A percentile compares a stretch with the other conserved stretches of the same genome.
These are phyloP conservation scores for Cetonia aurata DNA, from an alignment of 2,888 invertebrate species.

Conservation along the genomic window DNA sequence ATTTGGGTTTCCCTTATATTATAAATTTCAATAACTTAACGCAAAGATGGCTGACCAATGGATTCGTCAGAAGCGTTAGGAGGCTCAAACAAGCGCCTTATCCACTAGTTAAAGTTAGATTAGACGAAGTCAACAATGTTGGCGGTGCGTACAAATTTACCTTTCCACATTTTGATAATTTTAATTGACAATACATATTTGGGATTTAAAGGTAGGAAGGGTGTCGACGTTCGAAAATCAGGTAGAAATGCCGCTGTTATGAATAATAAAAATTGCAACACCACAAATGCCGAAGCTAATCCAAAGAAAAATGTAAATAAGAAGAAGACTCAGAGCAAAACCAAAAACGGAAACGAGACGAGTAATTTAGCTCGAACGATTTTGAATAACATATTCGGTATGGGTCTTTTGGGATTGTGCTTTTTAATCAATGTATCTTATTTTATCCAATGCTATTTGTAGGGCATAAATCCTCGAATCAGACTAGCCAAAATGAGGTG, in stretches of 20 bases:
- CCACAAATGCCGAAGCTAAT: slow-evolving; percentile 45
- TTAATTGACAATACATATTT: slow-evolving; percentile 1
- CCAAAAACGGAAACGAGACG: slow-evolving; percentile 65
- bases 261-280: slow-evolving; percentile 52
- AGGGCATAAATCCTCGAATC: slow-evolving; percentile 66
- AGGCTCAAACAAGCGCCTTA: slow-evolving; percentile 86
- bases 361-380: slow-evolving; percentile 82
- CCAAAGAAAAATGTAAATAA: slow-evolving; percentile 63
- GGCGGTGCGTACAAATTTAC: slow-evolving; percentile 55
- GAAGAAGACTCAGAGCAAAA: slow-evolving; percentile 66
- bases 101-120: slow-evolving; percentile 79
- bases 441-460: slow-evolving; percentile 18
- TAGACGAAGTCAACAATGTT: slow-evolving; percentile 67
- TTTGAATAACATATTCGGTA: slow-evolving; percentile 84
- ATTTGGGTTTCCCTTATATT: slow-evolving; percentile 78
- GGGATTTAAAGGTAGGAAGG: slow-evolving; percentile 56
- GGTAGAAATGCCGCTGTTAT: slow-evolving; percentile 48
- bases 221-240: slow-evolving; percentile 59
- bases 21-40: slow-evolving; percentile 83
- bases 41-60: slow-evolving; percentile 79
- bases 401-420: slow-evolving; percentile 53
- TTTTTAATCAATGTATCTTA: background rate
- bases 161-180: slow-evolving; percentile 8
- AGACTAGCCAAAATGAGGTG: slow-evolving; percentile 57
- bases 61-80: slow-evolving; percentile 78